A percentile compares a stretch with the other conserved stretches of the same genome.
Conservation (phyloP, 2,888 invertebrate genomes). For the Hyalella azteca region DNA sequence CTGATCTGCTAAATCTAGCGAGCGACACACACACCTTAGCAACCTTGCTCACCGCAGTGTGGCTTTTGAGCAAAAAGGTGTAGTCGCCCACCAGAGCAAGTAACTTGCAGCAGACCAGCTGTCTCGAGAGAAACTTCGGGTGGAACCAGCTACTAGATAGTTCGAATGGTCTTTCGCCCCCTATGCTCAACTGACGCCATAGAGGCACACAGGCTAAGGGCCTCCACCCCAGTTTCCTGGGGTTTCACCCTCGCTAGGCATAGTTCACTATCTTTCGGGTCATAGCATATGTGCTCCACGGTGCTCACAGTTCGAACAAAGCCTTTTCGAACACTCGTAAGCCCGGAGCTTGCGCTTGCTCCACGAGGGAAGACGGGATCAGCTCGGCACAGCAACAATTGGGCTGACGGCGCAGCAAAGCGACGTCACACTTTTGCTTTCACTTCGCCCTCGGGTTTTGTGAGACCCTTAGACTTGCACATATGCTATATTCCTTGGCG, state of each 20-base stretch:
- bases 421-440: too few relatives aligned
- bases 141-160: constrained; percentile 80
- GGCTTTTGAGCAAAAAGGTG: background rate
- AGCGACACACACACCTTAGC: background rate
- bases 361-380: too few relatives aligned
- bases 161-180: constrained; percentile 73
- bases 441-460: too few relatives aligned
- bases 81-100: constrained; percentile 5
- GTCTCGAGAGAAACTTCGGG: constrained; percentile 77
- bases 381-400: too few relatives aligned
- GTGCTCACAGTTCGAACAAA: constrained; percentile 64
- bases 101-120: constrained; percentile 63
- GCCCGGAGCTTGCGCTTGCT: too few relatives aligned
- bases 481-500: constrained; percentile 77
- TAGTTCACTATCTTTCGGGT: constrained; percentile 79
- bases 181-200: constrained; percentile 78
- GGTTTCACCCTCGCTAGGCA: constrained; percentile 75
- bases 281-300: constrained; percentile 72
- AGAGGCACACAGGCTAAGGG: constrained; percentile 78
- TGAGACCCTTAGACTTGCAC: constrained; percentile 71
- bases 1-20: background rate
- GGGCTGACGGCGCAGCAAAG: too few relatives aligned
- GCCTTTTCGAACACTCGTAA: too few relatives aligned
- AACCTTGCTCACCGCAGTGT: too few relatives aligned
- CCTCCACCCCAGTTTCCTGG: constrained; percentile 75